phyloP scores from a whole-genome alignment of 2,113 vertebrate genomes.

The Indicator maculatus region DNA sequence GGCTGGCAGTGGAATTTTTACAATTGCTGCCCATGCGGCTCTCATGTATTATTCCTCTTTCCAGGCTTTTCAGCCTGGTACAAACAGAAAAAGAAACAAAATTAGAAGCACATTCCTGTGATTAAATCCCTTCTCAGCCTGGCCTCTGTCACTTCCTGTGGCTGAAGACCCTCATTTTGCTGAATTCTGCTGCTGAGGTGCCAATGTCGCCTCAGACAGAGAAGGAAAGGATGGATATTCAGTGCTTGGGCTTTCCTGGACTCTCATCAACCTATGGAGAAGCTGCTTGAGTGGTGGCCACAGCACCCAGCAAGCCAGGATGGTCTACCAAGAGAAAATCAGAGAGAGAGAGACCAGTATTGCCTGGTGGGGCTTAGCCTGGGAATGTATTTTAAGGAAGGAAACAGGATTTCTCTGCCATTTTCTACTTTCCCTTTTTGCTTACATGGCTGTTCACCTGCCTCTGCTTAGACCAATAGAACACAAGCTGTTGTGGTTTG shows the following conservation, averaged over 20 bases:
- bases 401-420: background rate
- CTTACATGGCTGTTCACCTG: background rate
- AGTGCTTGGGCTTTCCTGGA: background rate
- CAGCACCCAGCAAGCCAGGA: background rate
- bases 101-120: conserved; percentile 71
- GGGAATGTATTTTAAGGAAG: background rate
- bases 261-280: background rate
- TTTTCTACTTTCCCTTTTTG: background rate
- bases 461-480: background rate
- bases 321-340: background rate
- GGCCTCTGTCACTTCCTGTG: conserved; percentile 58
- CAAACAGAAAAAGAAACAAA: conserved; percentile 38
- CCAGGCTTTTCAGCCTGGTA: conserved; percentile 28
- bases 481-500: background rate
- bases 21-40: conserved; percentile 8
- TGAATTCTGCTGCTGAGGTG: conserved; percentile 45
- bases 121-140: conserved; percentile 61
- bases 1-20: conserved; percentile 2
- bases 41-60: conserved; percentile 65
- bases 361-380: background rate
- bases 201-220: conserved; percentile 26
- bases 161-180: conserved; percentile 50
- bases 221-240: conserved; percentile 7
- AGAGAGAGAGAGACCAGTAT: background rate
- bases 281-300: background rate